Base-by-base conservation (phyloP, 2,797 vertebrate species). In the Pantherophis alleghaniensis region DNA sequence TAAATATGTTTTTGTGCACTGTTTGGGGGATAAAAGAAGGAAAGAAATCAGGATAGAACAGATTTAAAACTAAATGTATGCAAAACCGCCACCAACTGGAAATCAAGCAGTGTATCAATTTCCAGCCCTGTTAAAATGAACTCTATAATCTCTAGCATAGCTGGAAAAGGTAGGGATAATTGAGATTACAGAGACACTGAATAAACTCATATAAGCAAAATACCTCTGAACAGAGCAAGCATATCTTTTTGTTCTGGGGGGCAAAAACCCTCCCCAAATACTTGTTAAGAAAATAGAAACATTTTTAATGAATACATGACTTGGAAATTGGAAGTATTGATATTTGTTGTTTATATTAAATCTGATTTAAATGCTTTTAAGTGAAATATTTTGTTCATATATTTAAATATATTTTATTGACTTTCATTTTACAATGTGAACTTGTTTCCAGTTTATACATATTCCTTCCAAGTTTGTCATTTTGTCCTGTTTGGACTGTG, bases 101-200 rank as follows among this genome's bases (percentile, higher is more conserved):
- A 69, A 69, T 69, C 66, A 69, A 32, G 66, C 66, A 69, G 66
- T 32, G 28, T 14, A 69, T 69, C 66, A 32, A 69, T 69, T 69
- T 32, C 66, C 32, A 42, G 69, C 32, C 69, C 69, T 22, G 69
- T 22, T 79, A 69, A 92, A 92, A 93, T 22, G 11, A 63, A 32
- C 26, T 42, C n/a, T 61, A 83, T 69, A 90, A 86, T 86, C 93
- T 92, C n/a, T 90, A 92, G 86, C 88, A 95, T 42, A 91, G 90
- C 95, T 94, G 95, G 90, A 51, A 96, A 94, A 95, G 2, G 20
- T 22, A 24, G 28, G 22, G 12, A 53, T 53, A 53, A 59, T 37
- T 28, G 32, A 47, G 55, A 55, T 22, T 20, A 12, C 22, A 63
- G 20, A 26, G 4, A 51, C 59, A 26, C 18, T 18, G 61, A 57